Conservation (phyloP, 2,113 vertebrate species). For the Plectropomus leopardus region DNA sequence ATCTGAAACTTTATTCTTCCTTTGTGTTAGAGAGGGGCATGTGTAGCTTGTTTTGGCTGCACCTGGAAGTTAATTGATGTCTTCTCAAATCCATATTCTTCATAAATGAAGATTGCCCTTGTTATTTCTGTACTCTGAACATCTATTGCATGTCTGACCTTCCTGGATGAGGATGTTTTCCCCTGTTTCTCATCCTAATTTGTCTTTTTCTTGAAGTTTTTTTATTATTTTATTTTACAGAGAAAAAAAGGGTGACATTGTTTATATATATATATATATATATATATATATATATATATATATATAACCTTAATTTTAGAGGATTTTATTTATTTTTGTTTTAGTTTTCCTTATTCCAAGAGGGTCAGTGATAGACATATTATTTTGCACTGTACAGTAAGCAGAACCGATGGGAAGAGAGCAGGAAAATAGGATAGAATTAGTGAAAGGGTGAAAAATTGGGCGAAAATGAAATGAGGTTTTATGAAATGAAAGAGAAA, state of each 20-base stretch:
- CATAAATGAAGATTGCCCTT: background rate
- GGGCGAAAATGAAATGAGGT: no score
- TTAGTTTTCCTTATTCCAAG: background rate
- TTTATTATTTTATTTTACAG: background rate
- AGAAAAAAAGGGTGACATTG: background rate
- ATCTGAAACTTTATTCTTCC: no score
- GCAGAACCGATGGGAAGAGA: background rate
- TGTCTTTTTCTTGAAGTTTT: background rate
- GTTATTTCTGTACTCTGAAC: background rate
- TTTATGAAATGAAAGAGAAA: constrained; percentile 12
- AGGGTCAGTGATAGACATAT: background rate
- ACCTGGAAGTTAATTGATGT: background rate
- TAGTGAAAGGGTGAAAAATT: background rate
- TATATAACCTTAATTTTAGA: no score
- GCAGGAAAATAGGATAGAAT: constrained; percentile 9
- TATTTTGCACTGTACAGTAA: background rate
- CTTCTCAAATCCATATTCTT: background rate
- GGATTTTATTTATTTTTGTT: background rate
- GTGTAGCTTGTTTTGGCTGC: background rate
- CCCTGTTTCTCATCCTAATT: background rate
- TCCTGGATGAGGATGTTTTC: no score
- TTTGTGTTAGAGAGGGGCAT: no score
- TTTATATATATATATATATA: no score
- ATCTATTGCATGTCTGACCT: no score
- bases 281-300: no score